Evolutionary conservation across 2,888 invertebrate species (phyloP).

Genomic region (Coelogynopora nodosa): DNA sequence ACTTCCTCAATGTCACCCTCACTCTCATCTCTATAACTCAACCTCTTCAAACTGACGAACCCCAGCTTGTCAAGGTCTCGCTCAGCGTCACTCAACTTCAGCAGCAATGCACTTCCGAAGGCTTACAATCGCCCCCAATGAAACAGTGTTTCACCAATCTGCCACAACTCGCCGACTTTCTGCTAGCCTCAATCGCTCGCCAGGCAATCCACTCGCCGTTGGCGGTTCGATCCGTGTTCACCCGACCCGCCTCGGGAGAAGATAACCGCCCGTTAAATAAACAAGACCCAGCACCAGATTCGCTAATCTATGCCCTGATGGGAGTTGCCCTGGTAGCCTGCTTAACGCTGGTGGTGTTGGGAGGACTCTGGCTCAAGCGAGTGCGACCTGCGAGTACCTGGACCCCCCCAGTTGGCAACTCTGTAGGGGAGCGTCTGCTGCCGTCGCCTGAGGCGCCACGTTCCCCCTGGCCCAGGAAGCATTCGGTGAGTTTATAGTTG

Average conservation of each 20-base stretch:
- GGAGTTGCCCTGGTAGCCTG: neutral
- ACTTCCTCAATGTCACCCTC: neutral
- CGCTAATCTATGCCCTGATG: neutral
- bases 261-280: neutral
- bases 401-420: neutral
- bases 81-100: neutral
- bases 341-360: neutral
- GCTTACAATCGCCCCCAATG: neutral
- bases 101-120: neutral
- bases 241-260: neutral
- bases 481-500: neutral
- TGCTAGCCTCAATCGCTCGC: neutral
- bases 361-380: neutral
- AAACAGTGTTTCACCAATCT: neutral
- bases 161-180: neutral
- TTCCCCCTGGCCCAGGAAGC: neutral
- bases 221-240: neutral
- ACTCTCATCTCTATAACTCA: neutral
- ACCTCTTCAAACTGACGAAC: neutral
- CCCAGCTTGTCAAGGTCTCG: neutral
- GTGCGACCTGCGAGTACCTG: neutral
- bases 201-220: neutral
- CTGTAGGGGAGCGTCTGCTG: neutral
- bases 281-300: neutral
- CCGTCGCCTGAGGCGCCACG: neutral